Base-by-base conservation (phyloP, 2,797 vertebrate genomes). In the Helicolenus hilgendorfi region DNA sequence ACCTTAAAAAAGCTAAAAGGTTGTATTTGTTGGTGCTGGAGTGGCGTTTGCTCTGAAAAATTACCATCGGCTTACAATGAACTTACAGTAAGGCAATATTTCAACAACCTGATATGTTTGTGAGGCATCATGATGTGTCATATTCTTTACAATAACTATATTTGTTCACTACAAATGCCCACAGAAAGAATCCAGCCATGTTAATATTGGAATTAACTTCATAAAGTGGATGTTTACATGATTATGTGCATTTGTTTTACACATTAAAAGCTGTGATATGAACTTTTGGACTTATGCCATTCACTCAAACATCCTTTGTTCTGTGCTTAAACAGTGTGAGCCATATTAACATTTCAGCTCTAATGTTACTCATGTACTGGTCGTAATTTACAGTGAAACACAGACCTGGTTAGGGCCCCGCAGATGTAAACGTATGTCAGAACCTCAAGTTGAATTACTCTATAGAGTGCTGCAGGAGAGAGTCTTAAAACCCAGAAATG, bases 201-300 rank as follows among this genome's bases (percentile, higher is more conserved):
- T 53, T 11, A 69, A 65, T 11, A 4, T 64, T 24, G 5, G 3
- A 49, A 58, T 38, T 8, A 22, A 45, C 24, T 33, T 55, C 3
- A 45, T 49, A 31, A 58, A 13, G 20, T 33, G 24, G 7, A 38
- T n/a, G n/a, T 56, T 76, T 60, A 29, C 13, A 56, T 35, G 60
- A 56, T 7, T 20, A 36, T 58, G 14, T 56, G 22, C 20, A 35
- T 63, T 56, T 68, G 41, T 60, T 69, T 14, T 15, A 70, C 20
- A 53, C 41, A 82, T 53, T 5, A 41, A 62, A 71, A 76, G 59
- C 60, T 67, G 72, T 67, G 53, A 72, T 38, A 58, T 71, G 2
- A 56, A 35, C n/a, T 5, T 70, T 20, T 18, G 8, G 8, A 18
- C 14, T 36, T 4, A 72, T 38, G 63, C 15, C n/a, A 3, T 71